phyloP scores from a whole-genome alignment of 2,797 vertebrate genomes.

The Morelia viridis region DNA sequence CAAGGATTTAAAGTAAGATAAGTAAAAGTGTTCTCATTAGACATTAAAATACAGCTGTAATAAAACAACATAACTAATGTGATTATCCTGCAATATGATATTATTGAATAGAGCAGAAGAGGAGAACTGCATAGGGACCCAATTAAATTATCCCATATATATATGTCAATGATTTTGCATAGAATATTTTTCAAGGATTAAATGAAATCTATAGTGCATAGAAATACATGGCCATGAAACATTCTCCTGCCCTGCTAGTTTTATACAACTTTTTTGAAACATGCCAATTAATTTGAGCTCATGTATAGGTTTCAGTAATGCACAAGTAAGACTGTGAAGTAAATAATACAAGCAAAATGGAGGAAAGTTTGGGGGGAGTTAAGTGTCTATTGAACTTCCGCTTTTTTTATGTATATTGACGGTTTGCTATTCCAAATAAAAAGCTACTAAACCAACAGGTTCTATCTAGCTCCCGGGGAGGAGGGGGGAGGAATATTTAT shows the following conservation, averaged over 20 bases:
- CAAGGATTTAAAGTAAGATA: constrained; percentile 43
- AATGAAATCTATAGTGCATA: constrained; percentile 21
- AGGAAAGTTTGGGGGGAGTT: not conserved
- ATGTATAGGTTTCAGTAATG: not conserved
- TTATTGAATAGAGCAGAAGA: constrained; percentile 3
- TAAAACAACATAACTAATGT: not conserved
- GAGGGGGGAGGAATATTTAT: constrained; percentile 2
- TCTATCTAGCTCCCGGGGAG: not conserved
- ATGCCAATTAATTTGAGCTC: not conserved
- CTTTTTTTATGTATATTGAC: not conserved
- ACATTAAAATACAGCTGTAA: constrained; percentile 37
- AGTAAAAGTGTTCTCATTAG: constrained; percentile 38
- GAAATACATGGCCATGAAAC: not conserved
- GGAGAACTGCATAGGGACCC: not conserved
- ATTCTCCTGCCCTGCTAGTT: not conserved
- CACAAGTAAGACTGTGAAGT: not conserved
- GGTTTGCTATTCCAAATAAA: not conserved
- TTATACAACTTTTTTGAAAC: constrained; percentile 1
- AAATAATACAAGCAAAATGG: not conserved
- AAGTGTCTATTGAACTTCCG: not conserved
- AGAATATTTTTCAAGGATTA: constrained; percentile 24
- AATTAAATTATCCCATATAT: constrained; percentile 10
- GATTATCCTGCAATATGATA: not conserved
- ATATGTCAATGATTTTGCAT: constrained; percentile 31
- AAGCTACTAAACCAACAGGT: not conserved